These are phyloP conservation scores for Semaprochilodus insignis DNA, from an alignment of 2,797 vertebrate genomes.

Conservation along the genomic window DNA sequence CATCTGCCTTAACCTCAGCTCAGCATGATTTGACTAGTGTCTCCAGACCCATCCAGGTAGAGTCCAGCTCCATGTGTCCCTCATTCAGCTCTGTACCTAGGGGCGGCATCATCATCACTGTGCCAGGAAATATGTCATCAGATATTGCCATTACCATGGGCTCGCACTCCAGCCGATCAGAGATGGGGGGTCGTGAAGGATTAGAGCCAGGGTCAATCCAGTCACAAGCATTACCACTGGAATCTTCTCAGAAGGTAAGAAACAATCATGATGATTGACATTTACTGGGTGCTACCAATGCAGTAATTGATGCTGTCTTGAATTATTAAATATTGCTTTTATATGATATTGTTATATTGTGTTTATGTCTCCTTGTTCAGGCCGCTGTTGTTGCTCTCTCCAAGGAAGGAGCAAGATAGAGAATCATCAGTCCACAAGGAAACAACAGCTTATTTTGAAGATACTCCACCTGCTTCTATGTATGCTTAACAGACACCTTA, in stretches of 20 bases:
- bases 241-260: slow-evolving; percentile 3
- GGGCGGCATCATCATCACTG: slow-evolving; percentile 64
- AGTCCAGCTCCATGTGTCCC: background rate
- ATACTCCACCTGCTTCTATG: background rate
- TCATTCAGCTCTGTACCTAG: slow-evolving; percentile 64
- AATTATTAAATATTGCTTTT: too few species aligned
- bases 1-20: slow-evolving; percentile 51
- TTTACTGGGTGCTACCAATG: background rate
- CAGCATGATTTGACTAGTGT: slow-evolving; percentile 68
- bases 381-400: background rate
- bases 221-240: background rate
- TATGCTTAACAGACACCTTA: background rate
- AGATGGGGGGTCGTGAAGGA: slow-evolving; percentile 20
- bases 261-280: background rate
- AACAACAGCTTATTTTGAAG: background rate
- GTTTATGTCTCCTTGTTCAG: background rate
- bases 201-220: slow-evolving; percentile 6
- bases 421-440: background rate
- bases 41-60: slow-evolving; percentile 57
- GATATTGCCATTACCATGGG: background rate
- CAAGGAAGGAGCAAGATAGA: background rate
- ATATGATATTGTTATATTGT: background rate
- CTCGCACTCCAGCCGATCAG: background rate
- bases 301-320: background rate
- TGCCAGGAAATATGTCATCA: slow-evolving; percentile 53